These are phyloP conservation scores for Grammomys surdaster DNA, from an alignment of 2,113 vertebrate species.

Conservation along the genomic window DNA sequence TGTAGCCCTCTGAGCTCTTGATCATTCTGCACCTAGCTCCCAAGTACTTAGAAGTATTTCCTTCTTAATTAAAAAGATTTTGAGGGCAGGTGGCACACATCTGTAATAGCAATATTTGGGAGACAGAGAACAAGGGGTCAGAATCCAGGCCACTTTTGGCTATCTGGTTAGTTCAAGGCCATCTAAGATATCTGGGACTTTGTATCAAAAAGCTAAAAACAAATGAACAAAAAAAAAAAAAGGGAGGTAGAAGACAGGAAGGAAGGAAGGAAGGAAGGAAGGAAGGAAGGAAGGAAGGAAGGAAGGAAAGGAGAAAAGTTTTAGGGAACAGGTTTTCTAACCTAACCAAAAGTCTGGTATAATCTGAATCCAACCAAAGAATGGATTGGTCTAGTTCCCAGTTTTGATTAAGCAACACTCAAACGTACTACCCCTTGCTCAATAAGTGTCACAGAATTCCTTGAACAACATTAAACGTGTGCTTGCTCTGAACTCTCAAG, in stretches of 20 bases:
- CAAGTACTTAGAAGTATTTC: neutral
- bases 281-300: neutral
- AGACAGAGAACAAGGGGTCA: neutral
- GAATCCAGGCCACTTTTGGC: neutral
- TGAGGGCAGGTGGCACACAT: neutral
- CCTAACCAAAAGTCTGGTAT: constrained; percentile 43
- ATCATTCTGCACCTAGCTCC: neutral
- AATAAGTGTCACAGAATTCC: constrained; percentile 42
- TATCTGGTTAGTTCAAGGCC: neutral
- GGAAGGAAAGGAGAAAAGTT: neutral
- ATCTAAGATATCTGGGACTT: neutral
- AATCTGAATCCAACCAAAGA: constrained; percentile 58
- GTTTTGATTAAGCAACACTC: constrained; percentile 54
- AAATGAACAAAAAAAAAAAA: neutral
- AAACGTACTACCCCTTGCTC: constrained; percentile 51
- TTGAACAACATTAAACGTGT: constrained; percentile 45
- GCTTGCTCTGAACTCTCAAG: constrained; percentile 6
- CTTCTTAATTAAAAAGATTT: neutral
- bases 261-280: neutral
- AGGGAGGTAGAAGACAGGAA: neutral
- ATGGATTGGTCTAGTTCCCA: neutral
- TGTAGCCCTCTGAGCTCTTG: neutral
- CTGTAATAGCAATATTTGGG: neutral
- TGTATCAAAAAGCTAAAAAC: neutral
- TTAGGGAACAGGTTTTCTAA: constrained; percentile 29